Conservation (phyloP, 2,797 vertebrate genomes). For the Anguilla anguilla region DNA sequence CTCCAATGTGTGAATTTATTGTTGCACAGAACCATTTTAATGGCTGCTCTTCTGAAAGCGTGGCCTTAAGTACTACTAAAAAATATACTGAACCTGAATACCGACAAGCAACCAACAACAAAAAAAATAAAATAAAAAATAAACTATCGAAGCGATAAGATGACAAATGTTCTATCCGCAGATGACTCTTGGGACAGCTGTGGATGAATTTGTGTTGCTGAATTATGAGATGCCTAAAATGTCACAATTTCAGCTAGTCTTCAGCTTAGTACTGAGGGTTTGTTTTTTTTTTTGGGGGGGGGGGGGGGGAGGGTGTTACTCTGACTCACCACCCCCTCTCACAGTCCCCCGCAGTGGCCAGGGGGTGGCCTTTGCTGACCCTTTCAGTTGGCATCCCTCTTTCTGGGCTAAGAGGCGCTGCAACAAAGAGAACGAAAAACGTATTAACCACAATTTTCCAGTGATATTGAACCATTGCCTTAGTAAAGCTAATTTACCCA, state of each 20-base stretch:
- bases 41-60: not conserved
- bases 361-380: not conserved
- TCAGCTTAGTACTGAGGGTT: not conserved
- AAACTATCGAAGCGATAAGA: not conserved
- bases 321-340: not conserved
- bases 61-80: not conserved
- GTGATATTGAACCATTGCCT: not conserved
- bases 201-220: not conserved
- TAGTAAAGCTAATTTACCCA: not conserved
- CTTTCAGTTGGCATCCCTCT: not conserved
- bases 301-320: not conserved
- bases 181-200: not conserved
- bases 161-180: not conserved
- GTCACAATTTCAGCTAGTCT: not conserved
- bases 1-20: not conserved
- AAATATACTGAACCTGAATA: not conserved
- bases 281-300: not conserved
- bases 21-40: not conserved
- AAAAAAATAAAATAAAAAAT: not conserved
- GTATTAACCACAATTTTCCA: not conserved
- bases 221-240: not conserved
- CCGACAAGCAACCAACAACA: not conserved
- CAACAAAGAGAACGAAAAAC: not conserved
- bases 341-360: not conserved
- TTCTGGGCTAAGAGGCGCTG: not conserved